phyloP scores from a whole-genome alignment of 2,113 vertebrate genomes.

The Felis catus region F.catus_Fca126_mat1.0 CM031417.1:129463001-129463500 shows the following conservation, averaged over 20 bases:
- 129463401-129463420: slow-evolving; percentile 16
- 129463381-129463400: background rate
- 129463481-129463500: background rate
- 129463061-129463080: background rate
- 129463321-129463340: background rate
- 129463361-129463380: background rate
- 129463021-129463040: background rate
- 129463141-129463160: background rate
- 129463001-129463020: background rate
- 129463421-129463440: background rate
- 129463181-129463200: background rate
- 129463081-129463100: background rate
- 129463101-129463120: background rate
- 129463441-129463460: background rate
- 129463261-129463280: background rate
- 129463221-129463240: background rate
- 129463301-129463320: background rate
- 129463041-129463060: background rate
- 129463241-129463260: background rate
- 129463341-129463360: background rate
- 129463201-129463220: background rate
- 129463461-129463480: background rate
- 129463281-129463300: background rate
- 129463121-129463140: background rate
- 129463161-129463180: background rate